Percentiles rank a stretch among this genome's conserved stretches.
Evolutionary conservation across 2,797 vertebrate genomes (phyloP).

Genomic region (Dipus sagitta): DNA sequence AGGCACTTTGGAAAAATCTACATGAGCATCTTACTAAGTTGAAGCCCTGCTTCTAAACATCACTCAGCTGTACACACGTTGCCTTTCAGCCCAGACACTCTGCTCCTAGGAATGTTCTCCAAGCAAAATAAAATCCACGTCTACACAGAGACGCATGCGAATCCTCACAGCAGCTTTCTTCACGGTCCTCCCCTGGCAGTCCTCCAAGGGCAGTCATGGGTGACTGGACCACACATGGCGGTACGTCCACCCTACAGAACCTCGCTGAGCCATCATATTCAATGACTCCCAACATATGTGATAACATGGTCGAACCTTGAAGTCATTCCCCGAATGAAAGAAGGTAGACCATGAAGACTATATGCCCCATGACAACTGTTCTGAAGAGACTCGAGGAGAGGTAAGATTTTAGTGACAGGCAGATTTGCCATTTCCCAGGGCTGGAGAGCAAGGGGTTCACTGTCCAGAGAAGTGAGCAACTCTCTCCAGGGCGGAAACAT

Average conservation of each 20-base stretch:
- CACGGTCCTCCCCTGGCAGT: not conserved
- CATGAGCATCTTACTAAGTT: not conserved
- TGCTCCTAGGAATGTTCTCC: not conserved
- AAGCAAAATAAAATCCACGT: not conserved
- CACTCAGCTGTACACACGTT: not conserved
- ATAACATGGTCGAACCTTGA: not conserved
- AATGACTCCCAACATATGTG: not conserved
- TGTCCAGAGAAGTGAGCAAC: not conserved
- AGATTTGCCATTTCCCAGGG: not conserved
- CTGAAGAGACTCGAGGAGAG: not conserved
- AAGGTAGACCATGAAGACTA: not conserved
- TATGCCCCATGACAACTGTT: not conserved
- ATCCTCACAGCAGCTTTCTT: not conserved
- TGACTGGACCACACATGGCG: not conserved
- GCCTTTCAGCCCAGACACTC: not conserved
- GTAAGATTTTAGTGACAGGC: not conserved
- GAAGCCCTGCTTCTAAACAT: not conserved
- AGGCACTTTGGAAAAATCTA: not conserved
- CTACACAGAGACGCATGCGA: not conserved
- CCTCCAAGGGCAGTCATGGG: not conserved
- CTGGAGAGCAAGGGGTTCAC: not conserved
- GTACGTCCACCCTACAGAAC: not conserved
- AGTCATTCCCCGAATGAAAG: not conserved
- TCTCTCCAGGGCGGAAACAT: not conserved
- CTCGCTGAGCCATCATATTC: not conserved